Conservation (phyloP, 2,797 vertebrate species). For the Menidia menidia region DNA sequence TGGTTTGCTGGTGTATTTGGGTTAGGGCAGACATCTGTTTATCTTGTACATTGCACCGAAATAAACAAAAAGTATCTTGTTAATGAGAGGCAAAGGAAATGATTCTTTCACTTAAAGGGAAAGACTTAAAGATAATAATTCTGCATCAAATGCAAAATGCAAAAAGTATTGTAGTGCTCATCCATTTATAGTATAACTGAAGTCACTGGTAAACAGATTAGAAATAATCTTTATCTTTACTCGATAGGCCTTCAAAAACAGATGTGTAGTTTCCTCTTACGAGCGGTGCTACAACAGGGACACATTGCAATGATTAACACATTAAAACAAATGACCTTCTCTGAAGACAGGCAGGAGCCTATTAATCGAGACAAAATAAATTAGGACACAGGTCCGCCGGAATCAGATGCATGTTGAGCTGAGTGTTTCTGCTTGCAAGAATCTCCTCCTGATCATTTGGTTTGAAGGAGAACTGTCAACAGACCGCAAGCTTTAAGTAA, state of each 20-base stretch:
- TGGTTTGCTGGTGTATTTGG: conserved; percentile 23
- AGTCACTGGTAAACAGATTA: conserved; percentile 28
- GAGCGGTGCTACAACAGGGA: conserved; percentile 11
- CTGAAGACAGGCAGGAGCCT: conserved; percentile 43
- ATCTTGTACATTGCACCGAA: conserved; percentile 13
- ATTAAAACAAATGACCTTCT: conserved; percentile 57
- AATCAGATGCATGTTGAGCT: conserved; percentile 46
- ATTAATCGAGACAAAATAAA: conserved; percentile 46
- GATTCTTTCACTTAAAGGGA: conserved; percentile 5
- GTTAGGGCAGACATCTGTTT: conserved; percentile 18
- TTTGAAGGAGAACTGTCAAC: conserved; percentile 31
- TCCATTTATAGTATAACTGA: conserved; percentile 1
- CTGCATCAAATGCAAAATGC: neutral
- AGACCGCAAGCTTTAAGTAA: conserved; percentile 58
- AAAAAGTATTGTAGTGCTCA: neutral
- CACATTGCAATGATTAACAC: conserved; percentile 3
- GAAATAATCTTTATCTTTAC: conserved; percentile 24
- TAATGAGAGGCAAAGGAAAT: conserved; percentile 19
- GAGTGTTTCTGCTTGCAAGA: conserved; percentile 42
- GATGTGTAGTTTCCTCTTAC: conserved; percentile 13
- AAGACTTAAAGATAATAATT: neutral
- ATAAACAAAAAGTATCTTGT: conserved; percentile 1
- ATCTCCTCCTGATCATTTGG: conserved; percentile 40
- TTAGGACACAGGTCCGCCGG: conserved; percentile 20
- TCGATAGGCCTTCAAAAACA: conserved; percentile 31